phyloP scores from a whole-genome alignment of 2,797 vertebrate genomes.

The Darevskia nairensis region DNA sequence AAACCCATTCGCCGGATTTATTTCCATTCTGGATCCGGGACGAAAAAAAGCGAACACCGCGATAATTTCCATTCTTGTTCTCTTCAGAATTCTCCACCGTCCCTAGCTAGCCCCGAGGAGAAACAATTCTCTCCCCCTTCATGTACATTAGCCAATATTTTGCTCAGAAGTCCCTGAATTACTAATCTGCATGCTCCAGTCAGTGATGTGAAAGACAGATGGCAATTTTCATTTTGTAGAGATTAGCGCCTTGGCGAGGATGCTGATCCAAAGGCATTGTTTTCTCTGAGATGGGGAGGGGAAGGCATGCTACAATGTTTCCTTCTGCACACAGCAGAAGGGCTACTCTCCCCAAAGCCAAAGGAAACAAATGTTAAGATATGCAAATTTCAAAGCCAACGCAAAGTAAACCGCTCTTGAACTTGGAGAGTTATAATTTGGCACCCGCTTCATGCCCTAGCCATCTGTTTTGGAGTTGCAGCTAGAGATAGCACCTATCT shows the following conservation, averaged over 20 bases:
- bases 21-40: no score
- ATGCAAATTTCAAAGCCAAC: background rate
- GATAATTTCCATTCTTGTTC: no score
- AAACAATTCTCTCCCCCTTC: no score
- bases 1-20: no score
- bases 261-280: background rate
- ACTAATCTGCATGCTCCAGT: background rate
- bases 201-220: conserved; percentile 5
- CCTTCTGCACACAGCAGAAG: background rate
- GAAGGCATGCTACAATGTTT: background rate
- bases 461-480: background rate
- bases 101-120: no score
- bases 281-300: conserved; percentile 5
- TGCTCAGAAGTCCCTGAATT: background rate
- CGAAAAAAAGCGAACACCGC: no score
- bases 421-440: background rate
- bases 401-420: background rate
- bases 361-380: background rate
- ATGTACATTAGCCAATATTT: background rate
- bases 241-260: background rate
- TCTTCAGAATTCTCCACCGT: no score
- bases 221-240: conserved; percentile 26
- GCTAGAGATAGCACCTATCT: background rate
- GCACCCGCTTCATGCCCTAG: background rate
- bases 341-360: background rate